Conservation (phyloP, 2,113 vertebrate species). For the Corynorhinus townsendii region DNA sequence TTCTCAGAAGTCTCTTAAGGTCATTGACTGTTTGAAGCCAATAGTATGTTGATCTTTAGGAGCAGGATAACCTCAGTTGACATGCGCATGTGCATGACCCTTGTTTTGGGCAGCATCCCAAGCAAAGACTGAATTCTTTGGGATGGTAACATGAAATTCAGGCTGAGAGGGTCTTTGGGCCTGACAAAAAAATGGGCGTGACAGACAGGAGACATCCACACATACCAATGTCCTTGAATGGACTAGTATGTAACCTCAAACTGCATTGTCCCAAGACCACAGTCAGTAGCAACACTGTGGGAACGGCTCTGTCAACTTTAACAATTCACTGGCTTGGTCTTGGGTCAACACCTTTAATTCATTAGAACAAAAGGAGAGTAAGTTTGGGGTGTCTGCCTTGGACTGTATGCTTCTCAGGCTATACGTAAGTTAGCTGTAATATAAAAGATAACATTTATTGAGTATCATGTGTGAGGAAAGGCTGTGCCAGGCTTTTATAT, state of each 20-base stretch:
- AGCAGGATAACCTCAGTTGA: not conserved
- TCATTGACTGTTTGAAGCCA: not conserved
- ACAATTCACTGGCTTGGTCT: not conserved
- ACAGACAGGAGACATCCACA: not conserved
- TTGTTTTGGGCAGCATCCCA: not conserved
- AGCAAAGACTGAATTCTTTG: not conserved
- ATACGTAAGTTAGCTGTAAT: not conserved
- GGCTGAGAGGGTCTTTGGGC: not conserved
- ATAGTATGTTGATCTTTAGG: not conserved
- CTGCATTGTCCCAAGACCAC: not conserved
- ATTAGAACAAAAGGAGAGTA: not conserved
- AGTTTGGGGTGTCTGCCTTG: not conserved
- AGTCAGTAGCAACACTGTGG: not conserved
- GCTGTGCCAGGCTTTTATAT: not conserved
- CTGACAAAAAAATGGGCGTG: not conserved
- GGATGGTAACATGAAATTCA: not conserved
- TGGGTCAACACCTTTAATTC: not conserved
- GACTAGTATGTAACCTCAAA: not conserved
- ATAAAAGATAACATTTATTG: not conserved
- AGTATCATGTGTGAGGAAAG: not conserved
- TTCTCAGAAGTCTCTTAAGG: not conserved
- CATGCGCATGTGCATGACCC: fast-evolving
- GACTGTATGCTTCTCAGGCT: not conserved
- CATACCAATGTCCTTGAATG: not conserved
- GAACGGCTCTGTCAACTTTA: not conserved